These are phyloP conservation scores for Venturia canescens DNA, from an alignment of 1,140 invertebrate genomes.

Conservation along the genomic window DNA sequence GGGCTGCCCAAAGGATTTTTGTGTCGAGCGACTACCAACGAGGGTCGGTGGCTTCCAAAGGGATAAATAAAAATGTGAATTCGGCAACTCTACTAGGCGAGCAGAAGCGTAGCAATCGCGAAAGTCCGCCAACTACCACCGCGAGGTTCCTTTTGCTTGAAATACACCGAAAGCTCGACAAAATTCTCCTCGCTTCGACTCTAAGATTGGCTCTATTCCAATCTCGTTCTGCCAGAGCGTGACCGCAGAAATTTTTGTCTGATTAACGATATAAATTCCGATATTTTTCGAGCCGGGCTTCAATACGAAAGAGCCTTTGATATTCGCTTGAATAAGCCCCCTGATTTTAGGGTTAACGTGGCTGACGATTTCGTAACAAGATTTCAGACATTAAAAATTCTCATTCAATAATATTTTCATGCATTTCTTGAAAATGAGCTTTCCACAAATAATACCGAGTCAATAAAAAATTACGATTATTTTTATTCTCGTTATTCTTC, in stretches of 20 bases:
- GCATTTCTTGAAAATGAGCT: too few species aligned
- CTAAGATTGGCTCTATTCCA: slow-evolving; percentile 71
- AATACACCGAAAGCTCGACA: background rate
- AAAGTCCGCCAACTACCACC: slow-evolving; percentile 17
- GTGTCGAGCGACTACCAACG: slow-evolving; percentile 53
- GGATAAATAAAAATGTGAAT: slow-evolving; percentile 69
- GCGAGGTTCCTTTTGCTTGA: slow-evolving; percentile 61
- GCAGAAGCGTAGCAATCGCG: slow-evolving; percentile 4
- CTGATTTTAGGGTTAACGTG: background rate
- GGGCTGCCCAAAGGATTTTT: slow-evolving; percentile 59
- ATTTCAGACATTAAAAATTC: background rate
- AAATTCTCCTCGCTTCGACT: slow-evolving; percentile 56
- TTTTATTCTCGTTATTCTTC: too few species aligned
- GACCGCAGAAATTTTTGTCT: slow-evolving; percentile 70
- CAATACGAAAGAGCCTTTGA: slow-evolving; percentile 27
- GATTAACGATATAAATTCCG: slow-evolving; percentile 70
- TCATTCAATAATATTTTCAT: too few species aligned
- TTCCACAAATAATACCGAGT: too few species aligned
- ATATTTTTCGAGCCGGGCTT: slow-evolving; percentile 52
- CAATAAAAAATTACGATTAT: too few species aligned
- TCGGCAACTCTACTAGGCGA: slow-evolving; percentile 53
- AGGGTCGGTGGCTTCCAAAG: slow-evolving; percentile 49
- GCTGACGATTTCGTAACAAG: background rate
- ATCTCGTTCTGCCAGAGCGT: slow-evolving; percentile 58
- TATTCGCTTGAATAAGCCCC: slow-evolving; percentile 16